Evolutionary conservation across 2,113 vertebrate species (phyloP), one percentile per base, ranked within the genome.

Genomic region (Ploceus nigricollis): DNA sequence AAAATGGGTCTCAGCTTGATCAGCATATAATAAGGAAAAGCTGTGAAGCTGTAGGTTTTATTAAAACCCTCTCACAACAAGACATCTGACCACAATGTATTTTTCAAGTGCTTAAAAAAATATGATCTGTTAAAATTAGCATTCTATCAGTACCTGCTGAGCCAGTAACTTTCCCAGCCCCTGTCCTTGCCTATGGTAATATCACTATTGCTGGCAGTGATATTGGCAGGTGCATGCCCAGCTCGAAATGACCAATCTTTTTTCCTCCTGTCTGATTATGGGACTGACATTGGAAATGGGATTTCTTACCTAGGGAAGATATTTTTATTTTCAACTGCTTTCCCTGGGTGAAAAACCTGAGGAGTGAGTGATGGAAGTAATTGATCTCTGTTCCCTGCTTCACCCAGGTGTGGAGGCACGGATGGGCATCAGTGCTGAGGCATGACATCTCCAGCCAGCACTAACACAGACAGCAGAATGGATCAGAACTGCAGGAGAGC

Each of bases 381-480:
- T 7, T 25, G 33, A 57, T 13, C 17, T 83, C 19, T 56, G 23
- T 42, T 63, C 12, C 7, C 6, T 10, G n/a, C 18, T 47, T 56
- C 1, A 0, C 16, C 13, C 35, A 19, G 20, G 4, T 2, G 0
- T 35, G 40, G 24, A 5, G 2, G 14, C 45, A 60, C 0, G 0
- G 12, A 25, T 18, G 12, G 15, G 15, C 17, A 22, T 7, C 31
- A 31, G 19, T 73, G 1, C 22, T 54, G 20, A 47, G 40, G 15
- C 0, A 0, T 40, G 31, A 14, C 13, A 27, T 24, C 22, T 47
- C 50, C 50, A 69, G 13, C 21, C 15, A 3, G 35, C 37, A 53
- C 11, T 28, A 71, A 13, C 23, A 63, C 27, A 40, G 14, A 27
- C 14, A 89, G 28, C 44, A 89, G 18, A 13, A 23, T 35, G 33